phyloP scores from a whole-genome alignment of 2,888 invertebrate genomes.

The Cantharis rufa region DNA sequence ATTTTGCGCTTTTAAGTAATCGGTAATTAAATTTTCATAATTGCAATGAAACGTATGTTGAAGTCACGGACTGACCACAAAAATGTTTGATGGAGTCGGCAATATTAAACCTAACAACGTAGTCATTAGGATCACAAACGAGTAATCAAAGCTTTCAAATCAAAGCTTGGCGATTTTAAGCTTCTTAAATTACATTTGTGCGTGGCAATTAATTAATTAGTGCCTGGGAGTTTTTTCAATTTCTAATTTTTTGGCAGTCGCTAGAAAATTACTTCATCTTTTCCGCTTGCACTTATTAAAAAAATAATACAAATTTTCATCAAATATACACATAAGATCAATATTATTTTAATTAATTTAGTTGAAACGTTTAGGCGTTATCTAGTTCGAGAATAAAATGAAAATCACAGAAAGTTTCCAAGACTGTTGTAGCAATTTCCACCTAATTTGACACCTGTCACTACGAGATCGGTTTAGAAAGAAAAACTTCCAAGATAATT shows the following conservation, averaged over 20 bases:
- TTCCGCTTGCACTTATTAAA: neutral
- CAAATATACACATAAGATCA: neutral
- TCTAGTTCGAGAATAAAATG: neutral
- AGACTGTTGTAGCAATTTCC: constrained; percentile 2
- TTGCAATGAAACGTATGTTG: neutral
- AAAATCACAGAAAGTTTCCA: neutral
- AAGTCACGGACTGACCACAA: neutral
- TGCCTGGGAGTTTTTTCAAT: too few species aligned
- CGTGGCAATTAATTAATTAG: constrained; percentile 1
- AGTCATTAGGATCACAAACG: too few species aligned
- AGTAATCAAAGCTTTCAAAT: neutral
- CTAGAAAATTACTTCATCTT: neutral
- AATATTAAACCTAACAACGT: too few species aligned
- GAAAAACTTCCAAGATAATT: neutral
- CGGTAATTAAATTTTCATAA: too few species aligned
- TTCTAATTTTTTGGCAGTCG: neutral
- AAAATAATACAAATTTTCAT: neutral
- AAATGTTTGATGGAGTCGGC: neutral
- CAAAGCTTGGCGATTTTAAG: constrained; percentile 3
- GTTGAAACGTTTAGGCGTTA: neutral
- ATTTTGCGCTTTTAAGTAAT: too few species aligned
- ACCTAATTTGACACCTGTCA: constrained; percentile 22
- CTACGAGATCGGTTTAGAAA: neutral
- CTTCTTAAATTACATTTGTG: neutral
- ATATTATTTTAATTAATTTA: neutral